phyloP scores from a whole-genome alignment of 2,797 vertebrate genomes.

The Sciaenops ocellatus region DNA sequence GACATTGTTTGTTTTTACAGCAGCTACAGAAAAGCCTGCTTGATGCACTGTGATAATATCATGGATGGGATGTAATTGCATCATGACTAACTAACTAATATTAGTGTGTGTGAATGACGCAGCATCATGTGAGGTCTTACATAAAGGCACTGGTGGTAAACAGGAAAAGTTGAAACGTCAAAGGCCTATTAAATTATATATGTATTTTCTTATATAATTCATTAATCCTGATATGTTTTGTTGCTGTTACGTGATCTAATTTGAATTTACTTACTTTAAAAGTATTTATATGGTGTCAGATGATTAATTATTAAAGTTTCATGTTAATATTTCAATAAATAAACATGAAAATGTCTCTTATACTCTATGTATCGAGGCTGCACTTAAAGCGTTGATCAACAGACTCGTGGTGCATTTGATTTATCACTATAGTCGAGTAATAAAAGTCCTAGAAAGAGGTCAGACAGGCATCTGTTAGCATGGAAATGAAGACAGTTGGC shows the following conservation, averaged over 20 bases:
- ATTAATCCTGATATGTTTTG: background rate
- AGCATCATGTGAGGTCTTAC: slow-evolving; percentile 10
- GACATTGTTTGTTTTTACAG: slow-evolving; percentile 22
- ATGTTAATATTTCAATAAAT: background rate
- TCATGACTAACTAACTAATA: background rate
- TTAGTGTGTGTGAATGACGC: background rate
- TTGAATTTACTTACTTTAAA: background rate
- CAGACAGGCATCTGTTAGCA: slow-evolving; percentile 15
- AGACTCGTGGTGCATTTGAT: background rate
- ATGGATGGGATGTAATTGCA: slow-evolving; percentile 6
- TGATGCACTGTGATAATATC: background rate
- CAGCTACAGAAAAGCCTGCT: slow-evolving; percentile 14
- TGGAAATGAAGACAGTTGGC: slow-evolving; percentile 6
- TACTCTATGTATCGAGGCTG: background rate
- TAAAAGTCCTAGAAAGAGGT: slow-evolving; percentile 16
- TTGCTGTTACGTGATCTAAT: background rate
- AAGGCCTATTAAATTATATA: background rate
- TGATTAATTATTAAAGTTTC: background rate
- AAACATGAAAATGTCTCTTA: background rate
- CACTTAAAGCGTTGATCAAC: background rate
- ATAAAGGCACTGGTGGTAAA: background rate
- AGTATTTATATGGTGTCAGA: background rate
- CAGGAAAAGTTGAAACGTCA: background rate
- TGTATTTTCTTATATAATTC: background rate
- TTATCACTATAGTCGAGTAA: slow-evolving; percentile 9